phyloP scores from a whole-genome alignment of 1,140 invertebrate genomes.

The Pentalonia nigronervosa region DNA sequence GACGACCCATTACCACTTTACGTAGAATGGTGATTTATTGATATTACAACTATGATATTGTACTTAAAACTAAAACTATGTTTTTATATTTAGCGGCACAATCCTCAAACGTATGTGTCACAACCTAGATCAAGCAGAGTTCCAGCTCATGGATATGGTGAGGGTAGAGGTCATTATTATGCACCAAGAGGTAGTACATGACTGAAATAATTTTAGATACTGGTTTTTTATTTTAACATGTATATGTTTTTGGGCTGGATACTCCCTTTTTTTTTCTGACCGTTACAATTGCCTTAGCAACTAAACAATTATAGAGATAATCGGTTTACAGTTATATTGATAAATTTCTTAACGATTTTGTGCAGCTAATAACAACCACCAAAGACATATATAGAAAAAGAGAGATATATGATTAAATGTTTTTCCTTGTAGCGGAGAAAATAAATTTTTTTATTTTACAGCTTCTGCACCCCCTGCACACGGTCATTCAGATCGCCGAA shows the following conservation, averaged over 20 bases:
- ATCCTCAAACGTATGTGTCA: constrained; percentile 37
- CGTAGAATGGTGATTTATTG: constrained; percentile 74
- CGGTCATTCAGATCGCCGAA: constrained; percentile 60
- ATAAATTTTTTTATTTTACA: constrained; percentile 49
- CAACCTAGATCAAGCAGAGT: constrained; percentile 64
- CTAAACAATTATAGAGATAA: too few relatives aligned
- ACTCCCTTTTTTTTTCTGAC: too few relatives aligned
- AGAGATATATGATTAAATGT: too few relatives aligned
- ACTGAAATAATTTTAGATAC: not conserved
- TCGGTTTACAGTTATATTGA: too few relatives aligned
- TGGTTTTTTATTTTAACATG: not conserved
- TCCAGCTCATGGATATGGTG: constrained; percentile 74
- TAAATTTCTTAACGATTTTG: too few relatives aligned
- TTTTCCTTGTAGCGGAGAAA: too few relatives aligned
- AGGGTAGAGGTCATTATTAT: constrained; percentile 77
- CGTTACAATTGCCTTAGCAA: too few relatives aligned
- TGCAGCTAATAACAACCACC: too few relatives aligned
- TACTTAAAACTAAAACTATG: not conserved
- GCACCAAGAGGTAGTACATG: constrained; percentile 71
- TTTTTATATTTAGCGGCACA: constrained; percentile 14
- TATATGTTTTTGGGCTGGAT: too few relatives aligned
- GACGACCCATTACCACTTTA: constrained; percentile 87
- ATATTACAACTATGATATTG: not conserved
- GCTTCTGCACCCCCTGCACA: constrained; percentile 61
- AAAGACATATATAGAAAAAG: too few relatives aligned